These are phyloP conservation scores for Rhinolophus sinicus DNA, from an alignment of 2,113 vertebrate species.

Conservation along the genomic window DNA sequence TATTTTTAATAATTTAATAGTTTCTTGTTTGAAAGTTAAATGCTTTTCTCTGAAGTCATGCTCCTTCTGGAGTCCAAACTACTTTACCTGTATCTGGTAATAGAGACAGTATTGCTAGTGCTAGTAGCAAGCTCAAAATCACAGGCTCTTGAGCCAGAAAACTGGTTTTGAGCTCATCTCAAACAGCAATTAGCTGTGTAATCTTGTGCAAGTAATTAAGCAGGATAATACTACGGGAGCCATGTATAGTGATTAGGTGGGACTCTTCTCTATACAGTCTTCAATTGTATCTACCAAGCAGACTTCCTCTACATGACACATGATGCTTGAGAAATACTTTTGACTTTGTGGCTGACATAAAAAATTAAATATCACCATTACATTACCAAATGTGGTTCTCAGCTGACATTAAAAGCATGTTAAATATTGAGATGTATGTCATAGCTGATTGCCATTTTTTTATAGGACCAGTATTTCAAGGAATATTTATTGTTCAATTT, in stretches of 20 bases:
- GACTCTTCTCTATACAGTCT: background rate
- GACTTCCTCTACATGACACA: background rate
- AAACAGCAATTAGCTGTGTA: background rate
- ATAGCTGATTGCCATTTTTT: background rate
- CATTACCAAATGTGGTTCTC: background rate
- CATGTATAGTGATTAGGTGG: background rate
- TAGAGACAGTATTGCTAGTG: background rate
- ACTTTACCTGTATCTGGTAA: background rate
- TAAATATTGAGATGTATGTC: background rate
- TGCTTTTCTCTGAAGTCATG: background rate
- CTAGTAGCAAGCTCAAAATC: background rate
- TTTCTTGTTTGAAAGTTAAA: background rate
- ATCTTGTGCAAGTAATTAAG: background rate
- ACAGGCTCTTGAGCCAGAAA: background rate
- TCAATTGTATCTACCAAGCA: background rate
- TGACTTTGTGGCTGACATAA: background rate
- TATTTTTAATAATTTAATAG: background rate
- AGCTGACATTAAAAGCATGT: background rate
- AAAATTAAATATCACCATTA: background rate
- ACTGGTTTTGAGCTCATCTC: background rate
- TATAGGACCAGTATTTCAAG: background rate
- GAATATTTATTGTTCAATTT: background rate
- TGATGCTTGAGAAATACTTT: background rate
- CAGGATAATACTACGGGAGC: background rate
- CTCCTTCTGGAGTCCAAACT: background rate